Base-by-base conservation (phyloP, 2,797 vertebrate genomes). In the Enoplosus armatus region DNA sequence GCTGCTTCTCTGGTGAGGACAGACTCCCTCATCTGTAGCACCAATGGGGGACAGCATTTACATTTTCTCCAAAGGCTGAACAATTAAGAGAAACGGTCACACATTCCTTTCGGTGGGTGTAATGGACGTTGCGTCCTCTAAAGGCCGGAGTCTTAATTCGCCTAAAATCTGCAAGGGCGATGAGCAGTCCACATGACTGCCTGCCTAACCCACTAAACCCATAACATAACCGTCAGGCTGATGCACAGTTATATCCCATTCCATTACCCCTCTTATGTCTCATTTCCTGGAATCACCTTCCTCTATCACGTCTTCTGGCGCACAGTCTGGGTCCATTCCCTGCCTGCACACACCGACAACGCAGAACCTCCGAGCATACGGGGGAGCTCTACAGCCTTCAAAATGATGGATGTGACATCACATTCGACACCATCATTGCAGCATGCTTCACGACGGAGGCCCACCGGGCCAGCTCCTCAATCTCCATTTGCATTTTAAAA, bases 401-500 rank as follows among this genome's bases (percentile, higher is more conserved):
- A 35, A 66, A 45, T 92, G 91, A 93, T 90, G 82, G 81, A 94
- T 91, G 78, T 48, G 67, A 83, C 89, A 88, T 91, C 80, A 80
- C 80, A 50, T 66, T 56, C 43, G 16, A 85, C 75, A 2, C 75
- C 85, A 84, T 89, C 85, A 89, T 85, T 75, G 1, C 56, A 3
- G 56, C 64, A 37, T 37, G 79, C 67, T 55, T 85, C 77, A 45
- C 12, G 71, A 75, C 41, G 8, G 77, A 79, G 16, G 67, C 73
- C 72, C 69, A 77, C 79, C 66, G 14, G 59, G 70, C 62, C 72
- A 11, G 24, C 48, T 63, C 35, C 73, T 75, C 75, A 43, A n/a
- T 62, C 72, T 6, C 47, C 75, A 86, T 92, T 92, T 87, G 77
- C 90, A 90, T 93, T 89, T 92, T 84, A 91, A 90, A 88, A 81